Conservation (phyloP, 2,113 vertebrate genomes). For the Hippocampus comes region DNA sequence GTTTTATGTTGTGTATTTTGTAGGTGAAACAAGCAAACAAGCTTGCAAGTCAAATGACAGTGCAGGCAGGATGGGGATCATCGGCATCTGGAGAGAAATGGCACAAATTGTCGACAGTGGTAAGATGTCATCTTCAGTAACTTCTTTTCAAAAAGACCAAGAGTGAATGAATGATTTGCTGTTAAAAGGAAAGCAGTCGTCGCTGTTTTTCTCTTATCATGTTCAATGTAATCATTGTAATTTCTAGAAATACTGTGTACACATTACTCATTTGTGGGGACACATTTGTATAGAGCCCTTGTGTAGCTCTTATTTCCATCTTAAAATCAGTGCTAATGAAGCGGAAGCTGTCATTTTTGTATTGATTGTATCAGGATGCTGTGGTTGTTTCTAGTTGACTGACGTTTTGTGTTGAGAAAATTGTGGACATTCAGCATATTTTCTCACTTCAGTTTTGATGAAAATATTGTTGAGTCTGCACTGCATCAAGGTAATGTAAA, state of each 20-base stretch:
- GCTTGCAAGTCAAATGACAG: background rate
- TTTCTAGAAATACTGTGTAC: too few species aligned
- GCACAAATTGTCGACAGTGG: background rate
- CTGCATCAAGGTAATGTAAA: slow-evolving; percentile 4
- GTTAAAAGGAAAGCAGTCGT: background rate
- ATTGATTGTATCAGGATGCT: background rate
- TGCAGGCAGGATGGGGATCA: background rate
- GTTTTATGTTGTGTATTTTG: background rate
- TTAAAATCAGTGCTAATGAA: background rate
- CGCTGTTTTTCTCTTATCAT: too few species aligned
- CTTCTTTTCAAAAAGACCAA: background rate
- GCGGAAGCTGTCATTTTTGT: background rate
- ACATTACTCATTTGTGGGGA: too few species aligned
- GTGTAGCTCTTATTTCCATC: background rate
- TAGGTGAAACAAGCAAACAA: background rate
- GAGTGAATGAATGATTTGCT: background rate
- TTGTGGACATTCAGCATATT: background rate
- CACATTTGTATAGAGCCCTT: too few species aligned
- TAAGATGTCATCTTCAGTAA: background rate
- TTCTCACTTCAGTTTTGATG: background rate
- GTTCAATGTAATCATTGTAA: too few species aligned
- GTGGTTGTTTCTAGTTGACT: background rate
- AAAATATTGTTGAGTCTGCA: background rate
- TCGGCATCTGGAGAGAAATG: background rate
- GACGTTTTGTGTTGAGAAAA: background rate